These are phyloP conservation scores for Sminthurinus signatus DNA, from an alignment of 1,140 invertebrate species.

Conservation along the genomic window DNA sequence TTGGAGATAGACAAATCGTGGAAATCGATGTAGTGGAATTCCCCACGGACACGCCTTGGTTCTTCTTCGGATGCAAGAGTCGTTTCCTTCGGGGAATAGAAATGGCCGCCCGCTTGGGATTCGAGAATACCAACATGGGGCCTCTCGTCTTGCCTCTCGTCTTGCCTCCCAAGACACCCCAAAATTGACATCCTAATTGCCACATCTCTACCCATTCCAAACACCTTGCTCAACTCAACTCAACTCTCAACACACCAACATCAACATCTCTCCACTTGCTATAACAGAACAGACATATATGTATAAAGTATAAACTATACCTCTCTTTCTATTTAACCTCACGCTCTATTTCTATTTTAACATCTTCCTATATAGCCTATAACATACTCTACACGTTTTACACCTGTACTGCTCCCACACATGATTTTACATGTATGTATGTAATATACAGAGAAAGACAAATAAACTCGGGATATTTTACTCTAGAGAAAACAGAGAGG, in stretches of 20 bases:
- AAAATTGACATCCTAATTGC: slow-evolving; percentile 38
- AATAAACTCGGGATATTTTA: too few relatives aligned
- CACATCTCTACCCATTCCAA: slow-evolving; percentile 18
- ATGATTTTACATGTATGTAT: too few relatives aligned
- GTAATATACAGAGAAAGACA: too few relatives aligned
- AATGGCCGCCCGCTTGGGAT: slow-evolving; percentile 43
- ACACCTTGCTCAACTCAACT: slow-evolving; percentile 17
- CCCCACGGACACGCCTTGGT: slow-evolving; percentile 40
- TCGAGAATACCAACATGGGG: slow-evolving; percentile 41
- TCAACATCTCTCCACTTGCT: not conserved
- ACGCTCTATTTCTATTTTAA: not conserved
- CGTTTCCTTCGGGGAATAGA: slow-evolving; percentile 42
- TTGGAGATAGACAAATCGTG: slow-evolving; percentile 34
- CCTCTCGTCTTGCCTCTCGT: slow-evolving; percentile 34
- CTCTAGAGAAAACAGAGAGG: too few relatives aligned
- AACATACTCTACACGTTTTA: too few relatives aligned
- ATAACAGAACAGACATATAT: too few relatives aligned
- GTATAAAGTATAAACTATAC: too few relatives aligned
- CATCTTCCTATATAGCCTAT: not conserved
- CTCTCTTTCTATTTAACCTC: not conserved
- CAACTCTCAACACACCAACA: not conserved
- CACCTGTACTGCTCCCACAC: too few relatives aligned
- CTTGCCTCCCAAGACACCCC: slow-evolving; percentile 29
- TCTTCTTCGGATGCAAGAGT: too few relatives aligned
- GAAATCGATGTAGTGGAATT: slow-evolving; percentile 42